Conservation (phyloP, 1,140 invertebrate species). For the Mamestra configurata region DNA sequence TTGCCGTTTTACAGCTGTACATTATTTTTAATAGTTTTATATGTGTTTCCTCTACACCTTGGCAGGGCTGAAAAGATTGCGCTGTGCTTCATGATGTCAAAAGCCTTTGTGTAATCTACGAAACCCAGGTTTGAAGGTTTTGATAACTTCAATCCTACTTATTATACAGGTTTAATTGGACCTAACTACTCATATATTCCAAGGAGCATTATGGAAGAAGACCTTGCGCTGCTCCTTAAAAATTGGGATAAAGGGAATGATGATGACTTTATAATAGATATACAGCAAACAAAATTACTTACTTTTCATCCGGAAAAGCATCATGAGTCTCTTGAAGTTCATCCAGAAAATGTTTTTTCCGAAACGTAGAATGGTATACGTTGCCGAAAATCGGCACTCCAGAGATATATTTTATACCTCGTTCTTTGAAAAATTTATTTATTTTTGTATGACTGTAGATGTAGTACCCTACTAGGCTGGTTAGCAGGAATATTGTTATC, state of each 20-base stretch:
- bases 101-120: background rate
- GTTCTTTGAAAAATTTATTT: constrained; percentile 62
- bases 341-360: constrained; percentile 64
- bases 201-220: too few species aligned
- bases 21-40: too few species aligned
- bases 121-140: background rate
- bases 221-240: too few species aligned
- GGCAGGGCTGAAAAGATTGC: background rate
- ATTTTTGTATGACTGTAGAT: constrained; percentile 62
- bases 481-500: constrained; percentile 67
- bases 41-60: background rate
- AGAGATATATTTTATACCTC: constrained; percentile 67
- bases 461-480: constrained; percentile 60
- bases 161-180: too few species aligned
- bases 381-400: constrained; percentile 77
- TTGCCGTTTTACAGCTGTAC: background rate
- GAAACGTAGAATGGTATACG: constrained; percentile 58
- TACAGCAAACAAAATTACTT: constrained; percentile 45
- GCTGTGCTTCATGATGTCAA: too few species aligned
- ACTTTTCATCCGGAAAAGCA: constrained; percentile 76
- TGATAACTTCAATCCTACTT: too few species aligned
- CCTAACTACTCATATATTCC: too few species aligned
- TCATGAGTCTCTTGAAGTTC: constrained; percentile 70
- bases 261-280: too few species aligned
- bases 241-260: too few species aligned